phyloP scores from a whole-genome alignment of 1,140 invertebrate species.

The Calliphora vicina region DNA sequence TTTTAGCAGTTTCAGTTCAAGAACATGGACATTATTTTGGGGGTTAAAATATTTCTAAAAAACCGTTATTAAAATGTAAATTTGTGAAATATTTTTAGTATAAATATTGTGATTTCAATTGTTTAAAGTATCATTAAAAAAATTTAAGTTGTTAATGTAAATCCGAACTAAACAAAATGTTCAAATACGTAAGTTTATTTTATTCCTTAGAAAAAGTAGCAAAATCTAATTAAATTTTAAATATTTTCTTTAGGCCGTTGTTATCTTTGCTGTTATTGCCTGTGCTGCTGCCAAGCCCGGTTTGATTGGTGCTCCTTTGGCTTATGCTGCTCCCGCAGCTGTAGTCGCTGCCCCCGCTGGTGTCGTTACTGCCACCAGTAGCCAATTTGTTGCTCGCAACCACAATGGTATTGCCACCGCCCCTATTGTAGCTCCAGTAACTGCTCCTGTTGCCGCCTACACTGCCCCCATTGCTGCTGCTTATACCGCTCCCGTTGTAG shows the following conservation, averaged over 20 bases:
- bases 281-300: slow-evolving; percentile 37
- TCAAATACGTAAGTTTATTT: not conserved
- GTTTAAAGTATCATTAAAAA: no score
- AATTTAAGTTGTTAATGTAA: not conserved
- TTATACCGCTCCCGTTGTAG: not conserved
- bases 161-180: not conserved
- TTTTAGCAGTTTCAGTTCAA: no score
- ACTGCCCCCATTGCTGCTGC: slow-evolving; percentile 3
- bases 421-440: not conserved
- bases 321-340: slow-evolving; percentile 23
- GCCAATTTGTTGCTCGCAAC: slow-evolving; percentile 64
- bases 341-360: slow-evolving; percentile 53
- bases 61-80: no score
- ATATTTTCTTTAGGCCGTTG: slow-evolving; percentile 9
- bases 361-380: slow-evolving; percentile 64
- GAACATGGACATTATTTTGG: no score
- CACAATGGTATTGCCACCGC: slow-evolving; percentile 54
- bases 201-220: not conserved
- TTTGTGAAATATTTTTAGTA: no score
- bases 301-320: slow-evolving; percentile 31
- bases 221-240: not conserved
- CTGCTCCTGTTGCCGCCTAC: not conserved
- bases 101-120: no score
- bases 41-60: no score
- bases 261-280: slow-evolving; percentile 35